phyloP scores from a whole-genome alignment of 2,797 vertebrate species.

The Artibeus lituratus region DNA sequence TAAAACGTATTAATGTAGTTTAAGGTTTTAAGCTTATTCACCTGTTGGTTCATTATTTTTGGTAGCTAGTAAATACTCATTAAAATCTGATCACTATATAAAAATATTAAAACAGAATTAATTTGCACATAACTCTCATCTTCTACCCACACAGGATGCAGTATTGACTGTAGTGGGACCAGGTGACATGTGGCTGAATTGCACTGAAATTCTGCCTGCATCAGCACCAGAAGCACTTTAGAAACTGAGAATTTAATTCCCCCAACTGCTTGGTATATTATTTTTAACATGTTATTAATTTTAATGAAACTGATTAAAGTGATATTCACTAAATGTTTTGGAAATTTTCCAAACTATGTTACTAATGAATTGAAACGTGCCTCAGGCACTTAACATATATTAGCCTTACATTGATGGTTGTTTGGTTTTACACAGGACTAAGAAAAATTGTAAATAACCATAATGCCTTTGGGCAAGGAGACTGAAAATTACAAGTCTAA shows the following conservation, averaged over 20 bases:
- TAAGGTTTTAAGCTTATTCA: not conserved
- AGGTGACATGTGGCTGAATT: conserved; percentile 31
- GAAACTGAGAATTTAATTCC: conserved; percentile 60
- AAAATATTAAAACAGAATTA: conserved; percentile 47
- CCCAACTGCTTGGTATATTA: conserved; percentile 47
- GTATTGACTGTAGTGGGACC: not conserved
- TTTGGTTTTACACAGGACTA: conserved; percentile 73
- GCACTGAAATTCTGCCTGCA: conserved; percentile 9
- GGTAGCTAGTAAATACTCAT: not conserved
- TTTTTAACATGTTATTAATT: conserved; percentile 76
- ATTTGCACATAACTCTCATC: not conserved
- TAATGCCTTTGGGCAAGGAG: conserved; percentile 63
- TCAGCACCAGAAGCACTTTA: conserved; percentile 38
- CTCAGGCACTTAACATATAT: conserved; percentile 73
- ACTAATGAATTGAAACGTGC: conserved; percentile 75
- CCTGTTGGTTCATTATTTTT: not conserved
- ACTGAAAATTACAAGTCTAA: conserved; percentile 44
- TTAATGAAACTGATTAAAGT: conserved; percentile 78
- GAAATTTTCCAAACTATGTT: conserved; percentile 72
- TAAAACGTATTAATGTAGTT: not conserved
- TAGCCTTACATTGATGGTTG: conserved; percentile 70
- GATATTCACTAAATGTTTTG: conserved; percentile 75
- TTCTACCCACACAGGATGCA: not conserved
- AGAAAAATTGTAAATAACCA: conserved; percentile 77
- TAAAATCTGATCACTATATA: not conserved